phyloP scores from a whole-genome alignment of 2,888 invertebrate species.

The Marronus borbonicus region DNA sequence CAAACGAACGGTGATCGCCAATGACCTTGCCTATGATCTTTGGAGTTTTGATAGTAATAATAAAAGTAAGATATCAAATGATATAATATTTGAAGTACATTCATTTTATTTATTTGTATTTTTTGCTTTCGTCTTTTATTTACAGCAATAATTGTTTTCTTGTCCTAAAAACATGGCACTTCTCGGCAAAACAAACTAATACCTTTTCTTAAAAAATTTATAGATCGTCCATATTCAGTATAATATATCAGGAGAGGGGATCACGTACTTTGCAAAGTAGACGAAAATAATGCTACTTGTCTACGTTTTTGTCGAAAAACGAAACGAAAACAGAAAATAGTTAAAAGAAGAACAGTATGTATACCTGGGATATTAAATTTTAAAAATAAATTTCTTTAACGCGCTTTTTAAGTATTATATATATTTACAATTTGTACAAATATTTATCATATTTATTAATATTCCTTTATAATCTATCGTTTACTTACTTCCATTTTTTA shows the following conservation, averaged over 20 bases:
- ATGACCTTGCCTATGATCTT: too few species aligned
- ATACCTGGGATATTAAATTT: constrained; percentile 10
- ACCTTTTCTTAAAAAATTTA: constrained; percentile 19
- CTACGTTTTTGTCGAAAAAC: background rate
- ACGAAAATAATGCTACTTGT: background rate
- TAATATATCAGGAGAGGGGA: constrained; percentile 2
- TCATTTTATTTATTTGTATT: constrained; percentile 11
- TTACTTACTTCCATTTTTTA: constrained; percentile 4
- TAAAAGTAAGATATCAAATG: background rate
- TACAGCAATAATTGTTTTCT: constrained; percentile 34
- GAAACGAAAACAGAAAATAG: constrained; percentile 4
- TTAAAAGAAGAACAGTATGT: constrained; percentile 5
- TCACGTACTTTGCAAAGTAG: too few species aligned
- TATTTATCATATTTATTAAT: constrained; percentile 53
- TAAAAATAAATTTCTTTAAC: constrained; percentile 14
- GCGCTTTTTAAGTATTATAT: constrained; percentile 11
- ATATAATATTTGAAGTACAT: background rate
- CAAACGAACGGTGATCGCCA: background rate
- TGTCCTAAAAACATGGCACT: constrained; percentile 50
- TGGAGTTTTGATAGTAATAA: background rate
- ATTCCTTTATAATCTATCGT: constrained; percentile 27
- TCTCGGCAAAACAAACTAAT: constrained; percentile 49
- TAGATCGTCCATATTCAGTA: constrained; percentile 45
- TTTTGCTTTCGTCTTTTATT: constrained; percentile 24
- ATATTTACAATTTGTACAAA: constrained; percentile 58